Conservation (phyloP, 2,888 invertebrate species). For the Charanyca ferruginea region DNA sequence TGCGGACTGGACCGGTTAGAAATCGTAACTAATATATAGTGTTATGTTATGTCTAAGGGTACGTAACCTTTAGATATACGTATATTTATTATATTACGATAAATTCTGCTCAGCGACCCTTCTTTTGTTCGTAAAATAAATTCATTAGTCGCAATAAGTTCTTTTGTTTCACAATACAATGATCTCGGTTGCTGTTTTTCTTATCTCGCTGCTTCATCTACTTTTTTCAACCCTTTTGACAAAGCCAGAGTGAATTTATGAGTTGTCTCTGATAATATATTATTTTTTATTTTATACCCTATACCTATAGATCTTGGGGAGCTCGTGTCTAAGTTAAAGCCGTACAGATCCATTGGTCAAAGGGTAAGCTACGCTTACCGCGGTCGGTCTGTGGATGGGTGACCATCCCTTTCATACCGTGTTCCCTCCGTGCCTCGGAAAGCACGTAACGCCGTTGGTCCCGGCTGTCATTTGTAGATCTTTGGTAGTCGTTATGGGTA, state of each 20-base stretch:
- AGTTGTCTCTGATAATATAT: constrained; percentile 15
- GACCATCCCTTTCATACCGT: too few species aligned
- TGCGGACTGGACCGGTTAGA: constrained; percentile 7
- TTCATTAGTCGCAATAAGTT: constrained; percentile 64
- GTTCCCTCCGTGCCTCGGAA: too few species aligned
- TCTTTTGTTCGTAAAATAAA: constrained; percentile 59
- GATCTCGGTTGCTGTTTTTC: constrained; percentile 45
- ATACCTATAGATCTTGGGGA: too few species aligned
- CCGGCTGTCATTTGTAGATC: too few species aligned
- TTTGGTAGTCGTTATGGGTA: too few species aligned
- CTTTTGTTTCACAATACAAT: constrained; percentile 63
- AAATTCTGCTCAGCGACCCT: constrained; percentile 41
- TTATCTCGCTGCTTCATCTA: constrained; percentile 43
- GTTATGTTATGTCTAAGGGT: too few species aligned
- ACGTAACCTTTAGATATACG: neutral
- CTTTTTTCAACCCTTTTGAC: constrained; percentile 42
- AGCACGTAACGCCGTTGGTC: too few species aligned
- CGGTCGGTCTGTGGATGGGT: too few species aligned
- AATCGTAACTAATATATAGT: constrained; percentile 30
- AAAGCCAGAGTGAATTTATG: constrained; percentile 9
- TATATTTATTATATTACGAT: constrained; percentile 28
- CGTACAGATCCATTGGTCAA: too few species aligned
- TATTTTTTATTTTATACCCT: too few species aligned
- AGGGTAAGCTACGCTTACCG: too few species aligned
- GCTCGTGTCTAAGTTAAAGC: too few species aligned